Conservation (phyloP, 1,140 invertebrate genomes). For the Chelonus insularis region DNA sequence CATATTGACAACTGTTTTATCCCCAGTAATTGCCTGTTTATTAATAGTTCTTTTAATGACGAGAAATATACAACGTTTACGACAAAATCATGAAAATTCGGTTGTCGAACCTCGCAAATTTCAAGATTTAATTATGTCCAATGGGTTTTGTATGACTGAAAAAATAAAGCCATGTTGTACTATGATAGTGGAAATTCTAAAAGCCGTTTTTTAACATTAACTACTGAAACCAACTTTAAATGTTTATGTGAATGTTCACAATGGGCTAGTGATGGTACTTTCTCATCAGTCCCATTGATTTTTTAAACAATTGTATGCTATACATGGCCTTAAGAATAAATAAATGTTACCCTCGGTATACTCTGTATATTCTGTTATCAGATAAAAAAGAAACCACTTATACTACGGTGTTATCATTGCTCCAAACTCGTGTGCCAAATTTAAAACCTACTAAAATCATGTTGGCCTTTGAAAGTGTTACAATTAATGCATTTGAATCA, state of each 20-base stretch:
- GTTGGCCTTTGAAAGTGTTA: background rate
- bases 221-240: background rate
- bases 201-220: background rate
- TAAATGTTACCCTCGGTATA: slow-evolving; percentile 1
- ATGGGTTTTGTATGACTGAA: background rate
- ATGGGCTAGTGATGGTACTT: slow-evolving; percentile 11
- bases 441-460: background rate
- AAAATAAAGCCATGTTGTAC: background rate
- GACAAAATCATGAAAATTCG: background rate
- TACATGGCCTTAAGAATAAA: background rate
- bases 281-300: slow-evolving; percentile 11
- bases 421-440: background rate
- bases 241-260: background rate
- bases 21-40: background rate
- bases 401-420: background rate
- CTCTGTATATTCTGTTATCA: background rate
- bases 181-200: background rate
- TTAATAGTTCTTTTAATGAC: background rate
- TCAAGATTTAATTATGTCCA: background rate
- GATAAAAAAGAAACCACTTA: background rate
- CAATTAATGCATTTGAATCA: background rate
- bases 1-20: background rate
- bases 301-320: slow-evolving; percentile 14
- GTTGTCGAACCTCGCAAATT: background rate
- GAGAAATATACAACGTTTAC: background rate